Base-by-base conservation (phyloP, 2,888 invertebrate genomes). In the Lasioglossum morio region DNA sequence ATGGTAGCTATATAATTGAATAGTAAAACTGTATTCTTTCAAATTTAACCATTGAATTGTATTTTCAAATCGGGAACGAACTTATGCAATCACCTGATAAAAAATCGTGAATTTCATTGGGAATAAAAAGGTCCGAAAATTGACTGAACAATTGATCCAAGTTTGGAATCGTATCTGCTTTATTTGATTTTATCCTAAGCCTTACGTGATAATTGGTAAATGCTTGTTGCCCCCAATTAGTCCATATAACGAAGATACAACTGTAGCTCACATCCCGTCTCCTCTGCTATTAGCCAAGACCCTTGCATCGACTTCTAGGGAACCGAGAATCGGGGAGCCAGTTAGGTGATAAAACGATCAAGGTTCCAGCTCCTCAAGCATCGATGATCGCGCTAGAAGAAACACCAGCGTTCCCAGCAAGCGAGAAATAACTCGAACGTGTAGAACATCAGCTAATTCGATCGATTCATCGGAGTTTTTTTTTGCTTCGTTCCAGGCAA, bases 381-480 rank as follows among this genome's bases (percentile, higher is more conserved):
- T 53, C 40, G 19, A 48, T 5, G 63, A 43, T 53, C 63, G 23
- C 46, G 77, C 46, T 19, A 40, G 30, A 46, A 70, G 27, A 48
- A 46, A 7, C 40, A 37, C 34, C n/a, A n/a, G n/a, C 60, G 30
- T 66, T 40, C 16, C 23, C 43, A 27, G 53, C 48, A 46, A 69
- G n/a, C 46, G 10, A 66, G 69, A 27, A 57, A 16, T 16, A 37
- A 37, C 66, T 37, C 4, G 63, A 60, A 73, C 46, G 23, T 43
- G 37, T 16, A 5, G 34, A 10, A 48, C 40, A 19, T 48, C 48
- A 4, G 27, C 63, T n/a, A 19, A 75, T 83, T 83, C 37, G 10
- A 72, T 72, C 81, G 53, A 66, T 46, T 53, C 66, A 19, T 12
- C 66, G 78, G n/a, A 66, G 19, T 19, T 57, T 16, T 57, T 16